Evolutionary conservation across 2,797 vertebrate genomes (phyloP), one percentile per base, ranked within the genome.

Genomic region (Pseudopleuronectes americanus): DNA sequence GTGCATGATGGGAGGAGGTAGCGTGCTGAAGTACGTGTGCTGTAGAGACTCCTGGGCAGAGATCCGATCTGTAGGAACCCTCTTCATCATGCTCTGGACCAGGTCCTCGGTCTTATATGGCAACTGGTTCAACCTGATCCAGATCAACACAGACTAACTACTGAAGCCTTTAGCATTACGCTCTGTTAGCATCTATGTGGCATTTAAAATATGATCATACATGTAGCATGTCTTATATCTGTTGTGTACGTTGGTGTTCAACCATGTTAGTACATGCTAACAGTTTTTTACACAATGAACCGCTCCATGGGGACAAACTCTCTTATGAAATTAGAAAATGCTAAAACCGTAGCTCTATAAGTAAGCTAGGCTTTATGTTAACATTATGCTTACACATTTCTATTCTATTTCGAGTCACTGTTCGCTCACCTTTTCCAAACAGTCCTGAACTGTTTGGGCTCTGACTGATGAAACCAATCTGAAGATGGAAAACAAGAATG

Each of bases 101-200:
- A 98, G 79, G 78, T 96, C 94, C 83, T 97, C 95, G 0, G 94
- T 96, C 86, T 92, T 96, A 61, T 75, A 84, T 19, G 96, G 95
- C 45, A 94, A 85, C 73, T 91, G 92, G 47, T 92, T 89, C 75
- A 96, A 86, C 86, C 97, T 98, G 89, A 26, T 22, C 53, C 63
- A 76, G 13, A 74, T 38, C 8, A 26, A 54, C 26, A 64, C 7
- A 54, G 28, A 57, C 2, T 43, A 1, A 43, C 10, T n/a, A 5
- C 3, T 54, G 8, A 1, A 0, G 2, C 4, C 12, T 0, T 19
- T 65, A 31, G 52, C 17, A 12, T 53, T 19, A 7, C 4, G 60
- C 21, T 19, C n/a, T 62, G 26, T 43, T 9, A 45, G 22, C 13
- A 43, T 59, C 19, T 14, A 21, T 19, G 17, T 33, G 28, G 26